These are phyloP conservation scores for Sebastes miniatus DNA, from an alignment of 2,797 vertebrate species.

Conservation along the genomic window DNA sequence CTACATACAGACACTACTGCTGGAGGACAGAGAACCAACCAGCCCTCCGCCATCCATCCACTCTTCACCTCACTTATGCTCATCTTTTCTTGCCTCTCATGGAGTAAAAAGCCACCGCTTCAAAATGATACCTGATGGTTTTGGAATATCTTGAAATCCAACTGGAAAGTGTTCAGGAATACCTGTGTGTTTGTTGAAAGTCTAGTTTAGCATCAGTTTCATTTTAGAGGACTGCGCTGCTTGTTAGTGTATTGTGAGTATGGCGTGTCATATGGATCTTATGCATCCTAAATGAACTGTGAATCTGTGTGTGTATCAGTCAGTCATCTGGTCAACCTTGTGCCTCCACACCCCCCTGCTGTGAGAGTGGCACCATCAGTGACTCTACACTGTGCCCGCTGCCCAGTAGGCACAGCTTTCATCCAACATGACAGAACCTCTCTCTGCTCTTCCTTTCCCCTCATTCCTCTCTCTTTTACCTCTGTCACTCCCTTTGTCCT, in stretches of 20 bases:
- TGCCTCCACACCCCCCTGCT: constrained; percentile 63
- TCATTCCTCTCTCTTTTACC: constrained; percentile 45
- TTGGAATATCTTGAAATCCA: neutral
- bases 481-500: constrained; percentile 40
- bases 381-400: constrained; percentile 52
- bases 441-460: constrained; percentile 37
- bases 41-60: constrained; percentile 50
- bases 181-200: neutral
- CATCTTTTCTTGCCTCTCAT: neutral
- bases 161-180: neutral
- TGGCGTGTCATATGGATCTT: neutral
- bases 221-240: neutral
- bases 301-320: constrained; percentile 10
- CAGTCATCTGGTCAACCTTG: constrained; percentile 66
- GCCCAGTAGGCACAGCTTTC: constrained; percentile 74
- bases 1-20: constrained; percentile 83
- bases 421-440: constrained; percentile 68
- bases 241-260: neutral
- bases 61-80: constrained; percentile 37
- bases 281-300: constrained; percentile 7
- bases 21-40: constrained; percentile 65
- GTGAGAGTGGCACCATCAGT: constrained; percentile 67
- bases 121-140: neutral
- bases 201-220: neutral
- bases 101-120: neutral